Base-by-base conservation (phyloP, 2,113 vertebrate genomes). In the Lates calcarifer region DNA sequence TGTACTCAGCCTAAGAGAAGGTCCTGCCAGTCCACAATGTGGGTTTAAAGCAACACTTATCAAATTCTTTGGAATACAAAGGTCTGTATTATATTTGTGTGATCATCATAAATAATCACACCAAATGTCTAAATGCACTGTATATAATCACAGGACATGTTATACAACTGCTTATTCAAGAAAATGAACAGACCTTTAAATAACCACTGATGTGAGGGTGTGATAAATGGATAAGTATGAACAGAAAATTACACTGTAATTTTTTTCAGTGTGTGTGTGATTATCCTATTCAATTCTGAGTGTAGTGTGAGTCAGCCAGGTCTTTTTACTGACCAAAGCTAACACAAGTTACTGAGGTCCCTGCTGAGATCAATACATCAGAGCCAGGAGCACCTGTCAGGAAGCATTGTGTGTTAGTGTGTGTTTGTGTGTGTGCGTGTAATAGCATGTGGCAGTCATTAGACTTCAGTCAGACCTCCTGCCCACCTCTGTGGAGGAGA, bases 311-410 rank as follows among this genome's bases (percentile, higher is more conserved):
- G 51, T 43, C 61, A 61, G 51, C 43, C 67, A 61, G 28, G 47
- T 47, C 73, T 75, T 58, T 76, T 74, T 49, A 56, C 79, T 66
- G 65, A 45, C 77, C 63, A 37, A 14, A 58, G 63, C 56, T 76
- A 80, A 76, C 67, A 79, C 51, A 87, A 74, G 70, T 66, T 79
- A 62, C 63, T 77, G 79, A 76, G 74, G 79, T 83, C 60, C 73
- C 79, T 75, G 79, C 82, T 86, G 74, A 69, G 77, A 93, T 93
- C 89, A 87, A 91, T 92, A 89, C 81, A 83, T 85, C 79, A 87
- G 84, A 41, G 75, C 85, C 76, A 17, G 35, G 22, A 84, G 83
- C 79, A 72, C 63, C 77, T 91, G 91, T 90, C 91, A 85, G 74
- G 57, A 74, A 24, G 33, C 72, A 63, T 51, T 43, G 31, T 37